Evolutionary conservation across 2,113 vertebrate genomes (phyloP).

Genomic region (Elaphurus davidianus): DNA sequence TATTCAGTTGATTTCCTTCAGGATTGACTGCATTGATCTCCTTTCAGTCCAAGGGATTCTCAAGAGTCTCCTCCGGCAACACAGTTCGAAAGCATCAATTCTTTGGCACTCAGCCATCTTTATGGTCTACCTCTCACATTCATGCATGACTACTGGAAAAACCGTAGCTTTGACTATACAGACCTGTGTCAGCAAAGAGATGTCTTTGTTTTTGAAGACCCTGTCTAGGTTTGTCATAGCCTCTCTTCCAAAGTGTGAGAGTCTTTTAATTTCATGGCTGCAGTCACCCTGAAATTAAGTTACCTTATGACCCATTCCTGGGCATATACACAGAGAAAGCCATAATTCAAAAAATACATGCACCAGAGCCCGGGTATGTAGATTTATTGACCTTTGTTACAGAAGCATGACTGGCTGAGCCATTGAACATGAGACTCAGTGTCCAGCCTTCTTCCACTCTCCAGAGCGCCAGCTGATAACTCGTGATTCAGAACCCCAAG

Average conservation of each 20-base stretch:
- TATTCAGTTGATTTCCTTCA: neutral
- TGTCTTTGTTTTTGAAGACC: neutral
- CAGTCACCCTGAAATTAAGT: neutral
- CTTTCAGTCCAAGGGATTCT: neutral
- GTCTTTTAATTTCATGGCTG: neutral
- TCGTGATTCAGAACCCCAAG: neutral
- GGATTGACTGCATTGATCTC: neutral
- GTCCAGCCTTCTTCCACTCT: neutral
- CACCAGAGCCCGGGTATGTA: neutral
- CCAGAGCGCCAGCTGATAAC: neutral
- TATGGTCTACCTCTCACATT: neutral
- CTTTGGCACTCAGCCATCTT: neutral
- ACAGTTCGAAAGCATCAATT: neutral
- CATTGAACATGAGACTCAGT: neutral
- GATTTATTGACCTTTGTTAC: neutral
- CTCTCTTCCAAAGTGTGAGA: neutral
- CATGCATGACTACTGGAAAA: neutral
- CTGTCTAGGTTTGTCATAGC: neutral
- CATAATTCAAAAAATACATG: neutral
- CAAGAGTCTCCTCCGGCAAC: neutral
- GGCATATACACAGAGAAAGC: neutral
- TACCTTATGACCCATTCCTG: neutral
- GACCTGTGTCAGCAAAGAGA: neutral
- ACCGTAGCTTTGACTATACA: neutral
- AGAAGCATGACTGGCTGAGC: neutral